A percentile compares a stretch with the other conserved stretches of the same genome.
Conservation (phyloP, 37 sponge, comb jelly and placozoan species). For the Diacarnus erythraeanus region DNA sequence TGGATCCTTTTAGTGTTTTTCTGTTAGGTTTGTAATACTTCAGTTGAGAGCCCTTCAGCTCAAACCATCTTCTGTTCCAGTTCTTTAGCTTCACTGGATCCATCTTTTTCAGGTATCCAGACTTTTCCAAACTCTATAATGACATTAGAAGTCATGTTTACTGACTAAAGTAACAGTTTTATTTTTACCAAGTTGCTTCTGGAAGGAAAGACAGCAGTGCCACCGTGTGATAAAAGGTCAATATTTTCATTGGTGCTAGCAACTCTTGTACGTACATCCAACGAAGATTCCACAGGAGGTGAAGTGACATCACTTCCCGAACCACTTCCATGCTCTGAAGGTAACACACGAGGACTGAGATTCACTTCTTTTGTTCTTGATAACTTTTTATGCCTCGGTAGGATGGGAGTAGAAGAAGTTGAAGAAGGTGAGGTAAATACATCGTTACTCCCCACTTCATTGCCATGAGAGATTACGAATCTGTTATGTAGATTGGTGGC, state of each 20-base stretch:
- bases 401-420: not conserved
- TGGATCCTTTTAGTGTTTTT: conserved; percentile 10
- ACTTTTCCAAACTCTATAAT: conserved; percentile 18
- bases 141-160: not conserved
- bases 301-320: not conserved
- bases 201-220: not conserved
- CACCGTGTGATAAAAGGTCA: too few species aligned
- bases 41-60: conserved; percentile 42
- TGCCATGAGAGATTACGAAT: not conserved
- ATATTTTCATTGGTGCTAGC: too few species aligned
- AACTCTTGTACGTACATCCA: not conserved
- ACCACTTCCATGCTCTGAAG: not conserved
- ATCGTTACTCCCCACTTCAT: not conserved
- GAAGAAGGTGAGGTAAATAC: not conserved
- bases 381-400: not conserved
- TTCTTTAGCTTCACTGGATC: conserved; percentile 16
- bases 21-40: conserved; percentile 43
- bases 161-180: not conserved
- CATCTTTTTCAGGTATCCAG: conserved; percentile 39
- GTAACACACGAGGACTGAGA: not conserved
- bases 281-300: not conserved
- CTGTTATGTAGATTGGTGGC: not conserved
- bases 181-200: not conserved
- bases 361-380: too few species aligned
- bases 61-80: conserved; percentile 57